Evolutionary conservation across 2,113 vertebrate species (phyloP), one percentile per base, ranked within the genome.

Genomic region (Hemiscyllium ocellatum): DNA sequence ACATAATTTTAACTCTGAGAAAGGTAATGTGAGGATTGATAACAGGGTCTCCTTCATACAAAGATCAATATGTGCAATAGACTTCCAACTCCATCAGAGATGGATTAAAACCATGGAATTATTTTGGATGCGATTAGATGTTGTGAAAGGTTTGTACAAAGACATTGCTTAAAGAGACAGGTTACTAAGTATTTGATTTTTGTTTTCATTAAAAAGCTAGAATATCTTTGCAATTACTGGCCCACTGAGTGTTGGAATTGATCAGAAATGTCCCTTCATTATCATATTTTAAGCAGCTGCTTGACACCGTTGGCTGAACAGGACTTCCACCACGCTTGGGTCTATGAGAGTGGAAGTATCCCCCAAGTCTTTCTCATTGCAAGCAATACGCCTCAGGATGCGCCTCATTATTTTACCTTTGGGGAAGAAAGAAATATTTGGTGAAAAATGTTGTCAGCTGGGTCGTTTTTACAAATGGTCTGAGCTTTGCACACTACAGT

Each of bases 391-490:
- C 93, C 98, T 96, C 76, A 98, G 97, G 94, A 98, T 96, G 24
- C 98, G 96, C n/a, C 98, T 96, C 98, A 98, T 98, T 96, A 98
- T 98, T 96, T 98, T 98, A 50, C 98, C 98, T 98, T 70, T 47
- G 95, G 90, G 47, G 33, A 52, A 78, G 12, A 37, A 65, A 69
- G 6, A 87, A 70, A 56, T 37, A 2, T 19, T 86, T 47, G 65
- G 33, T 86, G 42, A 93, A 86, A 33, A 50, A 65, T n/a, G 2
- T 20, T 56, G 5, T 33, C 37, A 50, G 85, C 2, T 52, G 50
- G 47, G 2, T 17, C 19, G 0, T 72, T 29, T 65, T 90, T 61
- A 90, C 26, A 56, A 90, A 19, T 37, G 33, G n/a, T 65, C n/a
- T 22, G 20, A 52, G 33, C 7, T 24, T 68, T 6, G 17, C 61